These are phyloP conservation scores for Bombus ignitus DNA, from an alignment of 1,140 invertebrate species.

Conservation along the genomic window DNA sequence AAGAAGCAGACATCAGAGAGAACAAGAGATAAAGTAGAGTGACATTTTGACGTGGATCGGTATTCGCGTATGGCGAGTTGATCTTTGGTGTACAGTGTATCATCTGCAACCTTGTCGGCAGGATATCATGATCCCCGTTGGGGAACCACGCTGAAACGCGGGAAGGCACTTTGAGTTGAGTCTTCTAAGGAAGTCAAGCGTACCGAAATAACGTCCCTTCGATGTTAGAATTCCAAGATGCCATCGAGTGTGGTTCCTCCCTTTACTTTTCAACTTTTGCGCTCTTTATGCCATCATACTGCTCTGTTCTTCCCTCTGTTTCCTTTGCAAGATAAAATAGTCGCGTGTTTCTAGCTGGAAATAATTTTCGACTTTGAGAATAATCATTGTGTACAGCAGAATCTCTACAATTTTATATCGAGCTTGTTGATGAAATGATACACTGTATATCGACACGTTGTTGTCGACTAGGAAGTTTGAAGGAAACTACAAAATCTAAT, in stretches of 20 bases:
- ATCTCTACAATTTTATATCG: no score
- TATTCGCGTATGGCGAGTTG: constrained; percentile 37
- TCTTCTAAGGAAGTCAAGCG: constrained; percentile 32
- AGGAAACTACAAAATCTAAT: no score
- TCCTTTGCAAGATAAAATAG: not conserved
- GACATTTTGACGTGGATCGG: constrained; percentile 45
- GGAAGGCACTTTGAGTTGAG: constrained; percentile 10
- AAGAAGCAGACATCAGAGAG: not conserved
- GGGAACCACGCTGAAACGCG: constrained; percentile 25
- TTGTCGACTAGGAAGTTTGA: no score
- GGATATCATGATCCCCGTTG: constrained; percentile 13
- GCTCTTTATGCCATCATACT: not conserved
- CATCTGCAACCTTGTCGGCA: not conserved
- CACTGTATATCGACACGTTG: no score
- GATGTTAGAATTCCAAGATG: constrained; percentile 33
- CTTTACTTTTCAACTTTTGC: constrained; percentile 23
- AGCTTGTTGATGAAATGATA: no score
- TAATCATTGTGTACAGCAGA: no score
- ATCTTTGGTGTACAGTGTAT: constrained; percentile 40
- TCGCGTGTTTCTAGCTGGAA: not conserved
- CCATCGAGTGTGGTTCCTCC: not conserved
- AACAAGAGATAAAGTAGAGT: not conserved
- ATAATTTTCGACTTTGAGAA: not conserved
- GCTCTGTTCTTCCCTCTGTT: no score
- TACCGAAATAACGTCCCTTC: constrained; percentile 25